These are phyloP conservation scores for Ooceraea biroi DNA, from an alignment of 1,140 invertebrate species.

Conservation along the genomic window DNA sequence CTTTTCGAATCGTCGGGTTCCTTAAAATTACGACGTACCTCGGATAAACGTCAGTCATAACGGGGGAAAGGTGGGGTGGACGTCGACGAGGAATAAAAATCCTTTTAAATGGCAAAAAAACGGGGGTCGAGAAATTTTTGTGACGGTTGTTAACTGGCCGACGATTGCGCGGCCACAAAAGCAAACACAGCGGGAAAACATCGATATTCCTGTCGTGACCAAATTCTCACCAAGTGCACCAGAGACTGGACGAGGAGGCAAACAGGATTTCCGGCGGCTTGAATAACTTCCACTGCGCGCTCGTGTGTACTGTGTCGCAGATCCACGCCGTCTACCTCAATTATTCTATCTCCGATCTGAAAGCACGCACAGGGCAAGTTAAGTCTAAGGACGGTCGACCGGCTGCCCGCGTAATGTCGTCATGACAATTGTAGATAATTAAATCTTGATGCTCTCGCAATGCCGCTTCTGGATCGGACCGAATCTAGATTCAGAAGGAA, in stretches of 20 bases:
- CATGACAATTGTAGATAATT: background rate
- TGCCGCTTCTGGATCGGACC: no score
- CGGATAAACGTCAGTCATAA: background rate
- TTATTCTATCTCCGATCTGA: constrained; percentile 94
- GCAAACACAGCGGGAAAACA: constrained; percentile 15
- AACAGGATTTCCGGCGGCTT: constrained; percentile 95
- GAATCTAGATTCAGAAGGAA: no score
- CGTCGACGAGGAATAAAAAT: background rate
- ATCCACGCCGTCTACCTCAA: constrained; percentile 97
- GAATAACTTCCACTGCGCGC: constrained; percentile 97
- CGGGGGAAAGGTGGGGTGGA: background rate
- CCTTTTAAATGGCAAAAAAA: background rate
- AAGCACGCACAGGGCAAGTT: constrained; percentile 69
- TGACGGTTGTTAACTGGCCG: background rate
- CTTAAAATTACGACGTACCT: background rate
- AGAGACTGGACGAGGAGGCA: constrained; percentile 97
- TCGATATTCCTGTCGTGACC: constrained; percentile 67
- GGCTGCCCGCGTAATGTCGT: background rate
- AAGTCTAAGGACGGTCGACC: background rate
- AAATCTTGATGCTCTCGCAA: background rate
- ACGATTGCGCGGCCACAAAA: background rate
- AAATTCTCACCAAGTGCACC: constrained; percentile 91
- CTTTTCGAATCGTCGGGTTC: background rate
- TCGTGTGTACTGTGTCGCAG: constrained; percentile 96
- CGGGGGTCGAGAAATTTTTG: background rate